Evolutionary conservation across 2,888 invertebrate genomes (phyloP).

Genomic region (Seira sanloemensis): DNA sequence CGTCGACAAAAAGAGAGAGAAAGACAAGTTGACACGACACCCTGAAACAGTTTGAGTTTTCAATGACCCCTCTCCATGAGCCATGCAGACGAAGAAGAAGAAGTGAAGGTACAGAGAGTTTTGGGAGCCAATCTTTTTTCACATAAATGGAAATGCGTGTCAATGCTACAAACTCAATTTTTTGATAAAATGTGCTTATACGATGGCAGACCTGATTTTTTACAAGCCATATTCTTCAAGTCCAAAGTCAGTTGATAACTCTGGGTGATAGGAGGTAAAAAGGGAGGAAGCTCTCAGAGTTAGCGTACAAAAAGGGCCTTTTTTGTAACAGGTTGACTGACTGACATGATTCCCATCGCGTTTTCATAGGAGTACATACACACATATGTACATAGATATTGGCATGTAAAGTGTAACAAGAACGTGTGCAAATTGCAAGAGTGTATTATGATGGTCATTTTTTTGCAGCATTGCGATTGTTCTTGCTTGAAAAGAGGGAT

Average conservation of each 20-base stretch:
- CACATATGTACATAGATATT: too few species aligned
- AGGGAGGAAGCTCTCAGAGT: slow-evolving; percentile 18
- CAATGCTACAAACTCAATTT: slow-evolving; percentile 28
- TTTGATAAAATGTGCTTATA: neutral
- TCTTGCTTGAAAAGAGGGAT: neutral
- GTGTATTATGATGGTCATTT: neutral
- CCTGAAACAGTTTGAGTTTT: too few species aligned
- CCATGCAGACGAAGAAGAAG: neutral
- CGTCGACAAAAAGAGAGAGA: too few species aligned
- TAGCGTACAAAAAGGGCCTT: neutral
- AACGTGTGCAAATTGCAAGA: neutral
- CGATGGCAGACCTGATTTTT: neutral
- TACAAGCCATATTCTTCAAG: slow-evolving; percentile 30
- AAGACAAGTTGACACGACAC: neutral
- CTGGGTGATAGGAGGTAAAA: neutral
- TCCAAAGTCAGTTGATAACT: slow-evolving; percentile 47
- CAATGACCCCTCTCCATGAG: neutral
- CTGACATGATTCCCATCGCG: slow-evolving; percentile 37
- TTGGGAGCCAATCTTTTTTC: neutral
- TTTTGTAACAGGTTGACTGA: neutral
- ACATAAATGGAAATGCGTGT: slow-evolving; percentile 20
- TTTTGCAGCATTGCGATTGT: neutral
- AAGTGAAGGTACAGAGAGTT: neutral
- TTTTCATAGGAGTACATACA: neutral
- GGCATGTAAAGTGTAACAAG: neutral